Conservation (phyloP, 2,888 invertebrate genomes). For the Lasioglossum oenotherae region DNA sequence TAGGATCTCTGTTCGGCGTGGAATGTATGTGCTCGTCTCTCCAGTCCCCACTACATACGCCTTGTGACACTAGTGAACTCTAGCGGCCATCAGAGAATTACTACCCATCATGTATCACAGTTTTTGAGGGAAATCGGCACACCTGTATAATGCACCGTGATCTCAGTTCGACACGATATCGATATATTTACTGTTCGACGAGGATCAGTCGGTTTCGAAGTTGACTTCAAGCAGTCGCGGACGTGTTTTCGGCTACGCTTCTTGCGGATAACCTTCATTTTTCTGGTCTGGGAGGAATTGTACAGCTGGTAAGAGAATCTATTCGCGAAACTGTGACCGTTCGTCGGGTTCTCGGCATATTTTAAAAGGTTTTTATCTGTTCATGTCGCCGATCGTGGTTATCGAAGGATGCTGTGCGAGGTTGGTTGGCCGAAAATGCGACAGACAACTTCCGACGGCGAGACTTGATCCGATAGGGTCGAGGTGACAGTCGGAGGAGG, state of each 20-base stretch:
- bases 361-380: not conserved
- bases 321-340: conserved; percentile 10
- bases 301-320: not conserved
- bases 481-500: conserved; percentile 65
- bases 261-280: conserved; percentile 41
- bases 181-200: not conserved
- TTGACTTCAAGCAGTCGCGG: conserved; percentile 45
- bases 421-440: conserved; percentile 42
- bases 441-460: conserved; percentile 30
- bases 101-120: no score
- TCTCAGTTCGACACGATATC: not conserved
- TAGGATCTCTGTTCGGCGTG: no score
- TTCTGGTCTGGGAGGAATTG: conserved; percentile 3
- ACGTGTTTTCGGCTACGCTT: conserved; percentile 23
- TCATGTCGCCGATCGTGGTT: conserved; percentile 19
- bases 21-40: no score
- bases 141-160: no score
- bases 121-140: no score
- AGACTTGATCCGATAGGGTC: conserved; percentile 58
- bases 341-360: not conserved
- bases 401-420: conserved; percentile 27
- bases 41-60: no score
- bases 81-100: no score
- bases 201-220: conserved; percentile 7
- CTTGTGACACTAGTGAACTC: no score